Evolutionary conservation across 1,140 invertebrate species (phyloP).

Genomic region (Venturia canescens): DNA sequence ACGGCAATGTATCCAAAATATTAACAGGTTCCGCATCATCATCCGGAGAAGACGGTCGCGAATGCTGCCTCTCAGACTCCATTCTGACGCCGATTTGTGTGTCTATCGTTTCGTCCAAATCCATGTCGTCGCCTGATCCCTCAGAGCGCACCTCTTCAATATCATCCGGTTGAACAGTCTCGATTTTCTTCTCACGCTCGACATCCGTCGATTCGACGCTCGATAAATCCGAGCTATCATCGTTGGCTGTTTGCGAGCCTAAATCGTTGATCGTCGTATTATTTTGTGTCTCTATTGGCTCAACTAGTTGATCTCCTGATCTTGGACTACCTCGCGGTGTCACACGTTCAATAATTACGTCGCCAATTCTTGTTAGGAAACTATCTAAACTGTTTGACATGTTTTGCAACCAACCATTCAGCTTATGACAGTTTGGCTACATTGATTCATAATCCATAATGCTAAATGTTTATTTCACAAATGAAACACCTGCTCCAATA

Average conservation of each 20-base stretch:
- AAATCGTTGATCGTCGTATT: slow-evolving; percentile 57
- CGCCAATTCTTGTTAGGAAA: slow-evolving; percentile 76
- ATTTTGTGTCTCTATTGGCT: slow-evolving; percentile 53
- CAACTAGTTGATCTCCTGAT: slow-evolving; percentile 53
- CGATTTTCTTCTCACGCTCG: slow-evolving; percentile 66
- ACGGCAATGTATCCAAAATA: slow-evolving; percentile 73
- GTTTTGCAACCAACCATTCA: slow-evolving; percentile 57
- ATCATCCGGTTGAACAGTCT: slow-evolving; percentile 62
- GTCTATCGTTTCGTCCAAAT: slow-evolving; percentile 75
- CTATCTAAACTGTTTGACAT: slow-evolving; percentile 75
- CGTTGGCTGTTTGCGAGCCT: slow-evolving; percentile 58
- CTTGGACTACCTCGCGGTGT: slow-evolving; percentile 64
- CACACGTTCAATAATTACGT: slow-evolving; percentile 78
- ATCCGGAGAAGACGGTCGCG: slow-evolving; percentile 58
- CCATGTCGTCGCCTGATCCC: slow-evolving; percentile 75
- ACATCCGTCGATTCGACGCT: slow-evolving; percentile 67
- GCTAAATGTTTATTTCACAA: slow-evolving; percentile 26
- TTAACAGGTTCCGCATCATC: slow-evolving; percentile 71
- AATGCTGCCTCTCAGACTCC: slow-evolving; percentile 65
- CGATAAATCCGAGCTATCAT: slow-evolving; percentile 71
- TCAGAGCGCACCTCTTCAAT: slow-evolving; percentile 71
- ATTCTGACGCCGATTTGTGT: slow-evolving; percentile 73
- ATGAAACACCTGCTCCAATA: slow-evolving; percentile 3
- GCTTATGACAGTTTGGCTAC: slow-evolving; percentile 30
- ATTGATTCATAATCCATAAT: slow-evolving; percentile 35